A percentile compares a stretch with the other conserved stretches of the same genome.
Evolutionary conservation across 2,888 invertebrate genomes (phyloP).

Genomic region (Yponomeuta cagnagella): DNA sequence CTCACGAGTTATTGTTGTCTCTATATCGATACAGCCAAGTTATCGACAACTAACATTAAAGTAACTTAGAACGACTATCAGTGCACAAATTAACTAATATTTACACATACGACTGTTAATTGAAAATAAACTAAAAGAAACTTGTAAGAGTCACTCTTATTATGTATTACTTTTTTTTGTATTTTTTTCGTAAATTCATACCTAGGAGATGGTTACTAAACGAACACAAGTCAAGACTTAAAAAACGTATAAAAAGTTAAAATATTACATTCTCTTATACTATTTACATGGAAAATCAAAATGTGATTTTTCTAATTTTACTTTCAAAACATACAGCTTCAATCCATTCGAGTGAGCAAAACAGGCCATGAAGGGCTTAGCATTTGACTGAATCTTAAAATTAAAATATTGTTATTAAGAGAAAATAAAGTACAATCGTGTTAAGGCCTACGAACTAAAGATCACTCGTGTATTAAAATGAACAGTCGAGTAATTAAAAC

Average conservation of each 20-base stretch:
- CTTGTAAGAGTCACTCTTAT: slow-evolving; percentile 37
- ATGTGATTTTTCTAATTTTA: slow-evolving; percentile 17
- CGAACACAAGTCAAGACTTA: slow-evolving; percentile 14
- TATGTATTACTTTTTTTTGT: slow-evolving; percentile 41
- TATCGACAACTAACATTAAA: slow-evolving; percentile 47
- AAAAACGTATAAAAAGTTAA: slow-evolving; percentile 11
- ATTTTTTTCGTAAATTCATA: slow-evolving; percentile 37
- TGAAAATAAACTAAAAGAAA: slow-evolving; percentile 38
- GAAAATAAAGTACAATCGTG: slow-evolving; percentile 35
- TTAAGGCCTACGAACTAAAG: slow-evolving; percentile 45
- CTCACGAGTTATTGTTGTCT: background rate
- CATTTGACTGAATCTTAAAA: slow-evolving; percentile 34
- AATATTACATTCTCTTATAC: slow-evolving; percentile 5
- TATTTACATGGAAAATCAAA: slow-evolving; percentile 24
- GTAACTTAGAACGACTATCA: slow-evolving; percentile 64
- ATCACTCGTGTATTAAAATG: slow-evolving; percentile 58
- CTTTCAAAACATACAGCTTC: slow-evolving; percentile 28
- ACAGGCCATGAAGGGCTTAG: slow-evolving; percentile 30
- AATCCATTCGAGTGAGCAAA: slow-evolving; percentile 38
- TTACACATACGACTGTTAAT: slow-evolving; percentile 56
- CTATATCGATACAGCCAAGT: slow-evolving; percentile 55
- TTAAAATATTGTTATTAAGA: slow-evolving; percentile 26
- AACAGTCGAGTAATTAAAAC: slow-evolving; percentile 69
- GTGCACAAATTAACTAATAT: slow-evolving; percentile 66
- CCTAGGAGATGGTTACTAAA: slow-evolving; percentile 2